These are phyloP conservation scores for Drosophila sturtevanti DNA, from an alignment of 1,140 invertebrate genomes.

Conservation along the genomic window DNA sequence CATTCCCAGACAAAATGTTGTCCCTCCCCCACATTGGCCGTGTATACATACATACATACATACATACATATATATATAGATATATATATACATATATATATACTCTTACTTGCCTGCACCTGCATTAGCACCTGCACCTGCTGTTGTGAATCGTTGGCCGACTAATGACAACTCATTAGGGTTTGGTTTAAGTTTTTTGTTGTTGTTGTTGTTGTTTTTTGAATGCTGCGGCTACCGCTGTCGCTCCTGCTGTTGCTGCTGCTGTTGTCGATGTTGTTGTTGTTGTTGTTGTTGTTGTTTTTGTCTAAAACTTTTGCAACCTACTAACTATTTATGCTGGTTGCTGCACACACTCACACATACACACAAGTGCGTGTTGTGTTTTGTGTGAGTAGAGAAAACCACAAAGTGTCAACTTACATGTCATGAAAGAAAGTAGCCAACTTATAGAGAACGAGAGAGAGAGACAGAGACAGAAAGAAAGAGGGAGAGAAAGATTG, in stretches of 20 bases:
- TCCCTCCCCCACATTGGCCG: background rate
- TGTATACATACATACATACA: too few relatives aligned
- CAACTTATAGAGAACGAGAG: slow-evolving; percentile 1
- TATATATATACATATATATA: too few relatives aligned
- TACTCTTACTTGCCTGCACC: background rate
- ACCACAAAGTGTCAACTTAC: slow-evolving; percentile 66
- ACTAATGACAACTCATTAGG: slow-evolving; percentile 65
- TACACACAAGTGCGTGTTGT: slow-evolving; percentile 6
- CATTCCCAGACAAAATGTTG: too few relatives aligned
- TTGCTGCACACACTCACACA: background rate
- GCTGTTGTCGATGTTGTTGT: slow-evolving; percentile 7
- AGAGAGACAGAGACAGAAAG: background rate
- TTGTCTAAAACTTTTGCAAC: slow-evolving; percentile 42
- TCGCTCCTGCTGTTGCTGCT: background rate
- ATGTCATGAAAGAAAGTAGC: slow-evolving; percentile 13
- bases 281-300: background rate
- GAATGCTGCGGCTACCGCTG: background rate
- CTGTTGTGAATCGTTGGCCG: slow-evolving; percentile 8
- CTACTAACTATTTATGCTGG: slow-evolving; percentile 63
- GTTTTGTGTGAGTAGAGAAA: slow-evolving; percentile 17
- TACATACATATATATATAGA: too few relatives aligned
- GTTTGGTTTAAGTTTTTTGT: slow-evolving; percentile 17
- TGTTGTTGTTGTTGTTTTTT: slow-evolving; percentile 17
- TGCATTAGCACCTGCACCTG: slow-evolving; percentile 1
- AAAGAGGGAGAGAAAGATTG: background rate